phyloP scores from a whole-genome alignment of 1,140 invertebrate species.

The Apis florea region DNA sequence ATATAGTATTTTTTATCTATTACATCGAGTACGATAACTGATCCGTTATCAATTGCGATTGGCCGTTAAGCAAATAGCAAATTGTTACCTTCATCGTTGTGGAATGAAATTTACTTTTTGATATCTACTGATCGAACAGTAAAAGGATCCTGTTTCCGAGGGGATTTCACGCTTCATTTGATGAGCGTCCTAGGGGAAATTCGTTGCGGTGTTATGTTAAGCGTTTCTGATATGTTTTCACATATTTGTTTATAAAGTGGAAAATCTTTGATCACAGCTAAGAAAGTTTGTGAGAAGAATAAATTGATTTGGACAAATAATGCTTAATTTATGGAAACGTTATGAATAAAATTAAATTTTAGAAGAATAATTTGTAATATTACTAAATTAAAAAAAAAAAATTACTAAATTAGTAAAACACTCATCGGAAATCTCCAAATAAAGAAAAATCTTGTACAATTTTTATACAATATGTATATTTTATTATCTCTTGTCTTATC shows the following conservation, averaged over 20 bases:
- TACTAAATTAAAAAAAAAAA: too few relatives aligned
- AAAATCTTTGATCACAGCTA: background rate
- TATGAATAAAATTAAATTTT: too few relatives aligned
- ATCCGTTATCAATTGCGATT: background rate
- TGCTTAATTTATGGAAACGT: too few relatives aligned
- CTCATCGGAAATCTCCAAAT: too few relatives aligned
- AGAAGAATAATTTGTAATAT: too few relatives aligned
- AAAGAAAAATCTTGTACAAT: too few relatives aligned
- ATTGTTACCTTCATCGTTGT: background rate
- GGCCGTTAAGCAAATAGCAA: background rate
- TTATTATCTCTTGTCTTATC: background rate
- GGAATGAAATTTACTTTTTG: background rate
- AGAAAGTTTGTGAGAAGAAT: too few relatives aligned
- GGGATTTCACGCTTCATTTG: background rate
- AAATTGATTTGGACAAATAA: too few relatives aligned
- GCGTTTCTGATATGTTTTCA: background rate
- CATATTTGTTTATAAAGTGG: background rate
- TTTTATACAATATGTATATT: background rate
- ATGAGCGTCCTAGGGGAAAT: background rate
- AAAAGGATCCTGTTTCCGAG: background rate
- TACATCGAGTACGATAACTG: background rate
- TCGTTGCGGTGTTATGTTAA: background rate
- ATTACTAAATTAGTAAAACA: too few relatives aligned
- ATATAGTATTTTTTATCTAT: background rate
- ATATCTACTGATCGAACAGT: background rate